Conservation (phyloP, 2,888 invertebrate species). For the Xylophagus ater region DNA sequence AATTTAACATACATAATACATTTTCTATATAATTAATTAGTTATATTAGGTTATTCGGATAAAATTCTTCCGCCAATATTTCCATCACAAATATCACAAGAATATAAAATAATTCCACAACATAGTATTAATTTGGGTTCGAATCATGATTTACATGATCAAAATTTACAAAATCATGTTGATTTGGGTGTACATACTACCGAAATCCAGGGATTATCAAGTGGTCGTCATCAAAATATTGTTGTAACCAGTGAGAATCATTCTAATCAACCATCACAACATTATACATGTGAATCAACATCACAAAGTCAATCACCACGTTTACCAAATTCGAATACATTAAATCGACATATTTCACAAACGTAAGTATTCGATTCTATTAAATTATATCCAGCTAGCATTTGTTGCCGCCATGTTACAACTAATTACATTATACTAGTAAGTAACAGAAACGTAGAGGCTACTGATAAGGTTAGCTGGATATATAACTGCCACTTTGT, state of each 20-base stretch:
- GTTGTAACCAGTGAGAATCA: conserved; percentile 9
- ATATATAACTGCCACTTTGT: no score
- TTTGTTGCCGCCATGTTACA: no score
- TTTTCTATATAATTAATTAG: background rate
- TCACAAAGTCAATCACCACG: conserved; percentile 40
- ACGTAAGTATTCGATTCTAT: conserved; percentile 34
- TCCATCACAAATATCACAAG: conserved; percentile 32
- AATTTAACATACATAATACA: background rate
- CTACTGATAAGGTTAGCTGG: no score
- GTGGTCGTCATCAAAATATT: conserved; percentile 11
- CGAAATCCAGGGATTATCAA: conserved; percentile 9
- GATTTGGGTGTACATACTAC: conserved; percentile 2
- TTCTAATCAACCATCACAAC: conserved; percentile 18
- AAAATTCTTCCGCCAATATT: conserved; percentile 26
- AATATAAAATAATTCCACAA: background rate
- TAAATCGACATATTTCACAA: conserved; percentile 43
- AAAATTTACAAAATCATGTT: conserved; percentile 17
- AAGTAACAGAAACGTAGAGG: no score
- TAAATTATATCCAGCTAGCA: no score
- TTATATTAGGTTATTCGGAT: conserved; percentile 10
- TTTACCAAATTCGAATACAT: conserved; percentile 41
- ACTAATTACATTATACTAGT: no score
- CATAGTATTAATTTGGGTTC: conserved; percentile 1
- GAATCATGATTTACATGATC: conserved; percentile 30
- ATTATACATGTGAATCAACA: conserved; percentile 23